Evolutionary conservation across 1,140 invertebrate species (phyloP), one percentile per base, ranked within the genome.

Genomic region (Catajapyx aquilonaris): DNA sequence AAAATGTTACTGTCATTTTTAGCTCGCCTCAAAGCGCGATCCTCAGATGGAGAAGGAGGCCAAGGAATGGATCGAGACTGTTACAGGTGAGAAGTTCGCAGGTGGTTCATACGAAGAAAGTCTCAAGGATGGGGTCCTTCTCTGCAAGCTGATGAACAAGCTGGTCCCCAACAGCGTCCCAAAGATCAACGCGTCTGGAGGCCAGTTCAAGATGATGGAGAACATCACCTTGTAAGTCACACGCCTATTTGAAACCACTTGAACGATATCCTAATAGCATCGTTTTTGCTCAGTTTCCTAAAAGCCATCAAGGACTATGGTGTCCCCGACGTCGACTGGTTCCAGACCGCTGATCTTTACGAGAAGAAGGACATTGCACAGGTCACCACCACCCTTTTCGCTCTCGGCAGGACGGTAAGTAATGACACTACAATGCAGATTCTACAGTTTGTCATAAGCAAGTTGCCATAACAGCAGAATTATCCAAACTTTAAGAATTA

Each of bases 171-270:
- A 81, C 44, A 61, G 72, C 39, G 66, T 90, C 30, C 51, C 68
- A 51, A 91, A 88, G 59, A 80, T 90, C 60, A 86, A 90, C 67
- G 71, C 69, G 39, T 74, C 75, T 40, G 85, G 84, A 38, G 78
- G 79, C 50, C 81, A 86, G 50, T 93, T 91, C 71, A 88, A 87
- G 53, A 73, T 91, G 69, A 90, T 91, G 84, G 85, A 93, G 61
- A 93, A 93, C 64, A 81, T 90, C 53, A 84, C 79, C 62, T 73
- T 74, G 73, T 76, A 58, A 65, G 67, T 56, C 11, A 37, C 33
- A 37, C 5, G 15, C 7, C 21, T 7, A 20, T 13, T 4, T 41
- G 15, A 10, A n/a, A n/a, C 17, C 31, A 21, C 30, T 10, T 38
- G 20, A 15, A 7, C 33, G 11, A 22, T 39, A 41, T 19, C 13